Conservation (phyloP, 2,797 vertebrate species). For the Darevskia mixta region DNA sequence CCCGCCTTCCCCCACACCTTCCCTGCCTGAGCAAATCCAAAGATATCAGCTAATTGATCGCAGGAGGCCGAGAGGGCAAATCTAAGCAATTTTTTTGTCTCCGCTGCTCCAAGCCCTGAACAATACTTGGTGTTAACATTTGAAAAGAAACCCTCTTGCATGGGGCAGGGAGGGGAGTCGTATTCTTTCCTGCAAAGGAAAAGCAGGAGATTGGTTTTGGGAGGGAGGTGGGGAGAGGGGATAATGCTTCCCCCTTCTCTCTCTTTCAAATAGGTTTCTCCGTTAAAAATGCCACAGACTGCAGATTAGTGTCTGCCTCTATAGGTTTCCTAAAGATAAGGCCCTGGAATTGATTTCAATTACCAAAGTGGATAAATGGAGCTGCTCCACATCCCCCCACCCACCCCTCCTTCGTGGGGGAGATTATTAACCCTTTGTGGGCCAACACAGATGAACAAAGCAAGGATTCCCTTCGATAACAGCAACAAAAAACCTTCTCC, state of each 20-base stretch:
- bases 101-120: neutral
- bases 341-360: slow-evolving; percentile 86
- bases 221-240: neutral
- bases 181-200: neutral
- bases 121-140: neutral
- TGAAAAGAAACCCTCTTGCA: neutral
- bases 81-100: neutral
- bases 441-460: neutral
- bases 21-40: neutral
- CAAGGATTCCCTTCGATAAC: too few relatives aligned
- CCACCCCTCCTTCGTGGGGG: slow-evolving; percentile 49
- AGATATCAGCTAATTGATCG: slow-evolving; percentile 40
- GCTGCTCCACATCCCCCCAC: slow-evolving; percentile 36
- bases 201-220: slow-evolving; percentile 25
- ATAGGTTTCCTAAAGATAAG: slow-evolving; percentile 86
- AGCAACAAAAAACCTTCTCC: slow-evolving; percentile 14
- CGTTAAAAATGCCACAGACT: slow-evolving; percentile 78
- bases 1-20: too few relatives aligned
- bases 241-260: slow-evolving; percentile 42
- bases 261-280: slow-evolving; percentile 67
- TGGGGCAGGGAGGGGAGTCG: neutral
- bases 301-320: slow-evolving; percentile 83
- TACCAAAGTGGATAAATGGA: slow-evolving; percentile 79
- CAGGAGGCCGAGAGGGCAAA: neutral
- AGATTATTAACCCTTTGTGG: slow-evolving; percentile 74